Evolutionary conservation across 2,797 vertebrate species (phyloP), one percentile per base, ranked within the genome.

Genomic region (Spinibarbus caldwelli): DNA sequence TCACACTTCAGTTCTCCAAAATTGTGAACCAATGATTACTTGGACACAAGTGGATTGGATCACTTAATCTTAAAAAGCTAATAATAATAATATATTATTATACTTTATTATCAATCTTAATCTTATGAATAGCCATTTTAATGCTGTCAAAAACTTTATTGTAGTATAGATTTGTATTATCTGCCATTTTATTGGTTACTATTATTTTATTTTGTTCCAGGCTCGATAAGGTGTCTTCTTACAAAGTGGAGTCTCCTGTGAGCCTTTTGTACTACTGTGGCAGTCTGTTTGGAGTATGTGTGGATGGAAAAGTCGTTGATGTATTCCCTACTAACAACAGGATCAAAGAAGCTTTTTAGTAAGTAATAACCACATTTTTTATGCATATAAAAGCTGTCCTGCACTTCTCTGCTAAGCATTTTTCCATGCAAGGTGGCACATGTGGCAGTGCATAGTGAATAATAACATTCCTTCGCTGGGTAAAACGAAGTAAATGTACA

Each of bases 201-300:
- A 45, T 29, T 26, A 45, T 64, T n/a, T 83, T 43, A 52, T 49
- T 38, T 82, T 66, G 4, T 0, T 85, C 1, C 86, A 95, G 95
- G 19, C 88, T 95, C 75, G 64, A 91, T 82, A 94, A 94, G 87
- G 85, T 87, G 1, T 83, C 82, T 1, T 86, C 89, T 0, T 76
- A 91, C 87, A 31, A 5, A 1, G 12, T 87, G 68, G 0, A 0
- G 0, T 0, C 5, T 0, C 43, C 19, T 0, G 54, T 89, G 71
- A 47, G 47, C 5, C 43, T 19, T 45, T 91, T 96, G 78, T 2
- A 9, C 67, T 91, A 90, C 92, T 91, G 89, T 88, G 41, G 82
- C 0, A 0, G 80, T 41, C 92, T 96, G 78, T 12, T 95, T 0
- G 91, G 82, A 0, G 71, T 90, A 17, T 29, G 72, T 2, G 0